These are phyloP conservation scores for Caenorhabditis panamensis DNA, from an alignment of 2,888 invertebrate species.

Conservation along the genomic window DNA sequence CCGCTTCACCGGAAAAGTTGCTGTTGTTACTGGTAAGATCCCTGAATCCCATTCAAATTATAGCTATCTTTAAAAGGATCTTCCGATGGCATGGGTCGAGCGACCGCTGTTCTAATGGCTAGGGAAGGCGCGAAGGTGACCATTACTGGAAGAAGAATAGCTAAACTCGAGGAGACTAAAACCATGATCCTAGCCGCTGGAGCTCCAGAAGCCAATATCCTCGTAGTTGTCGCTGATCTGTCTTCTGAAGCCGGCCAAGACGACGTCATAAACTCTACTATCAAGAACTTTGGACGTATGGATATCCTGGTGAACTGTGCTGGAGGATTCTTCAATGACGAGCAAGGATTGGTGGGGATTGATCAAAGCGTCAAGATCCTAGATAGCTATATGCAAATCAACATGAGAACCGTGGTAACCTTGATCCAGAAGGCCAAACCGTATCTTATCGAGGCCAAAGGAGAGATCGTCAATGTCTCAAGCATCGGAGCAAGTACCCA, in stretches of 20 bases:
- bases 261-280: too few species aligned
- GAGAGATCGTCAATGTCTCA: constrained; percentile 55
- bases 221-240: constrained; percentile 16
- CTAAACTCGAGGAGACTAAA: constrained; percentile 24
- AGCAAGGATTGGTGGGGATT: constrained; percentile 1
- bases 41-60: not conserved
- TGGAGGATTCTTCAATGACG: constrained; percentile 25
- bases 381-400: constrained; percentile 27
- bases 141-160: constrained; percentile 28
- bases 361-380: constrained; percentile 9
- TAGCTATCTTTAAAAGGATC: constrained; percentile 27
- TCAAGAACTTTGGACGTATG: constrained; percentile 31
- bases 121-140: constrained; percentile 48
- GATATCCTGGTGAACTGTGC: constrained; percentile 52
- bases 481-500: constrained; percentile 37
- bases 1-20: constrained; percentile 20
- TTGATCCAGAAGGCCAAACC: constrained; percentile 39
- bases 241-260: too few species aligned
- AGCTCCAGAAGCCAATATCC: not conserved
- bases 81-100: constrained; percentile 41
- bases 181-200: constrained; percentile 3
- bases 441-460: constrained; percentile 32
- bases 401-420: constrained; percentile 44
- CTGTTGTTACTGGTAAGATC: constrained; percentile 39
- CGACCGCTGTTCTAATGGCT: constrained; percentile 27